Percentiles rank a stretch among this genome's conserved stretches.
These are phyloP conservation scores for Ammospiza nelsoni DNA, from an alignment of 2,113 vertebrate genomes.

Conservation along the genomic window DNA sequence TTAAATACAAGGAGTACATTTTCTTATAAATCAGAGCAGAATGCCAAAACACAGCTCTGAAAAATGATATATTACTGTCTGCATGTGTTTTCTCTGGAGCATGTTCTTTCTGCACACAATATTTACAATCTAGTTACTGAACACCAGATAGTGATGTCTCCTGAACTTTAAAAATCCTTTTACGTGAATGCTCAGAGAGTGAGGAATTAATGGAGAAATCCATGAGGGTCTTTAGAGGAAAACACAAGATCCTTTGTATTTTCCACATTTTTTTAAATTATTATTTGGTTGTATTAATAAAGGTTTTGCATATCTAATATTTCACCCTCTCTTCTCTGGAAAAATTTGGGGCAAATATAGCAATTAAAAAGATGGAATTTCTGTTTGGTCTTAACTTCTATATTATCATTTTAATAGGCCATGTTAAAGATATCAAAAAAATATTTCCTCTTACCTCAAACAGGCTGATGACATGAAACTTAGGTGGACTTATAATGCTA, in stretches of 20 bases:
- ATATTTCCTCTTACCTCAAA: background rate
- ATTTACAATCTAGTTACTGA: background rate
- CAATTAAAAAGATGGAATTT: background rate
- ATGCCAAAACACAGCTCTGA: background rate
- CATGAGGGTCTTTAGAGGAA: background rate
- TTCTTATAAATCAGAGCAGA: background rate
- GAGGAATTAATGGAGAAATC: background rate
- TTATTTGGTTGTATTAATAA: background rate
- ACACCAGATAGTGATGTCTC: background rate
- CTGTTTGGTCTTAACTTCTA: background rate
- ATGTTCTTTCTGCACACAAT: background rate
- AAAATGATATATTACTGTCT: background rate
- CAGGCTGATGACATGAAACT: background rate
- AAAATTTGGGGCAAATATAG: background rate
- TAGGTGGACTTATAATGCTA: background rate
- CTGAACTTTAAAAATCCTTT: background rate
- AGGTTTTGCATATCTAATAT: background rate
- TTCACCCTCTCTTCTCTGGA: background rate
- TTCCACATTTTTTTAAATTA: too few species aligned
- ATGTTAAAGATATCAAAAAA: background rate
- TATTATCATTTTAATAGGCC: background rate
- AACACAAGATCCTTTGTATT: background rate
- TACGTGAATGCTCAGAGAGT: rapidly evolving
- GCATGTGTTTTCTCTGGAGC: background rate
- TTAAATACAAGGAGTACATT: background rate